Evolutionary conservation across 2,797 vertebrate species (phyloP).

Genomic region (Propithecus deckenii): DNA sequence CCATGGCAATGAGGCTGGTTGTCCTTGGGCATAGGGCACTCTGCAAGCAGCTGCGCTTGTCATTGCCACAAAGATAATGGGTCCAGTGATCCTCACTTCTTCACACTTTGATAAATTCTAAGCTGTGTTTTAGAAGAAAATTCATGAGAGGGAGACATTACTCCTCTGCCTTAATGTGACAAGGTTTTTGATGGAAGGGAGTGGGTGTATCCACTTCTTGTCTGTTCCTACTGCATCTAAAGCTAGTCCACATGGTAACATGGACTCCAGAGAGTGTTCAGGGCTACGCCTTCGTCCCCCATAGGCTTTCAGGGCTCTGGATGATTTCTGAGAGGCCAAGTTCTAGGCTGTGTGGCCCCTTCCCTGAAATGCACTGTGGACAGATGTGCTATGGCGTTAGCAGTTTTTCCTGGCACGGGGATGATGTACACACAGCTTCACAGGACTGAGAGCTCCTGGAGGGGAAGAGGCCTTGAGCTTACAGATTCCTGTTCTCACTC

Average conservation of each 20-base stretch:
- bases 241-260: neutral
- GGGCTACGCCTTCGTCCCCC: neutral
- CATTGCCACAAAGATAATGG: neutral
- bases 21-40: neutral
- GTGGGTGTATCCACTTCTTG: neutral
- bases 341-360: fast-evolving
- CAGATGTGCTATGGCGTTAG: fast-evolving
- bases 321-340: neutral
- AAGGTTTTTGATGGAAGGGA: conserved; percentile 44
- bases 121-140: conserved; percentile 60
- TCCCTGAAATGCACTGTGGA: neutral
- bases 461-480: neutral
- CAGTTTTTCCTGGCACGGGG: neutral
- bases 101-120: conserved; percentile 52
- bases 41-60: fast-evolving
- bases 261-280: neutral
- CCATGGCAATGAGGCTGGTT: neutral
- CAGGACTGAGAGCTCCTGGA: neutral
- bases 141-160: conserved; percentile 60
- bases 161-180: conserved; percentile 33
- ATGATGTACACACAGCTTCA: fast-evolving
- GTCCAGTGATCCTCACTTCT: neutral
- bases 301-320: neutral
- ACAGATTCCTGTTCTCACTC: neutral
- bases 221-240: conserved; percentile 34